Percentiles rank a stretch among this genome's conserved stretches.
Conservation (phyloP, 2,797 vertebrate species). For the Ctenopoma multispine region DNA sequence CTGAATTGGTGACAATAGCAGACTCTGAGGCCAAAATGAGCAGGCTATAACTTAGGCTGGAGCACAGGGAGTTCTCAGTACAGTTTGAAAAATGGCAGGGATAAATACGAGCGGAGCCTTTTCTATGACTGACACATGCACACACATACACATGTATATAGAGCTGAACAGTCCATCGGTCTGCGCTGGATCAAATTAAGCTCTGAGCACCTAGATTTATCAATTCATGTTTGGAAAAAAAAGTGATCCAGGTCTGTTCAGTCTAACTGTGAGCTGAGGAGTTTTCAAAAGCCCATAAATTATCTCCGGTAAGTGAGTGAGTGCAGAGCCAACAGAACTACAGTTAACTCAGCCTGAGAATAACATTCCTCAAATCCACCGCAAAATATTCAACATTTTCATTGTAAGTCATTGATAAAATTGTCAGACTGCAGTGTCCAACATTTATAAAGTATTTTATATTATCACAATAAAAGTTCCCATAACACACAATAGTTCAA, state of each 20-base stretch:
- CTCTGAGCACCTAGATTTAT: slow-evolving; percentile 60
- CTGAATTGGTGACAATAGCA: slow-evolving; percentile 51
- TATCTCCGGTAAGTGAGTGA: slow-evolving; percentile 40
- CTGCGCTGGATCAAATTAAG: slow-evolving; percentile 66
- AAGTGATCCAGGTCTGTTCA: slow-evolving; percentile 33
- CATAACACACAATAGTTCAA: too few species aligned
- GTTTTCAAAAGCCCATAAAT: slow-evolving; percentile 59
- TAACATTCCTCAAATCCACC: slow-evolving; percentile 2
- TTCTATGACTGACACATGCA: slow-evolving; percentile 28
- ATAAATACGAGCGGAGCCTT: slow-evolving; percentile 66
- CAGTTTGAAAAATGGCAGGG: slow-evolving; percentile 76
- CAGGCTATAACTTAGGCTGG: slow-evolving; percentile 62
- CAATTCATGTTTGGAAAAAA: slow-evolving; percentile 23
- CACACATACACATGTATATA: slow-evolving; percentile 18
- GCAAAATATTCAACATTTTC: neutral
- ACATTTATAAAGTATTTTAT: too few species aligned
- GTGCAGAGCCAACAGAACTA: slow-evolving; percentile 22
- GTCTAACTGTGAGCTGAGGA: slow-evolving; percentile 31
- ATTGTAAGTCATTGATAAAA: neutral
- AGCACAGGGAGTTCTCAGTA: slow-evolving; percentile 64
- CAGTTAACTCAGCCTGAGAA: too few species aligned
- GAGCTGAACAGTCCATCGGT: slow-evolving; percentile 19
- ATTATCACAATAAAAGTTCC: too few species aligned
- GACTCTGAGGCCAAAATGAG: slow-evolving; percentile 56
- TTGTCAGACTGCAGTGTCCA: too few species aligned